Conservation (phyloP, 2,888 invertebrate species). For the Achlya flavicornis region DNA sequence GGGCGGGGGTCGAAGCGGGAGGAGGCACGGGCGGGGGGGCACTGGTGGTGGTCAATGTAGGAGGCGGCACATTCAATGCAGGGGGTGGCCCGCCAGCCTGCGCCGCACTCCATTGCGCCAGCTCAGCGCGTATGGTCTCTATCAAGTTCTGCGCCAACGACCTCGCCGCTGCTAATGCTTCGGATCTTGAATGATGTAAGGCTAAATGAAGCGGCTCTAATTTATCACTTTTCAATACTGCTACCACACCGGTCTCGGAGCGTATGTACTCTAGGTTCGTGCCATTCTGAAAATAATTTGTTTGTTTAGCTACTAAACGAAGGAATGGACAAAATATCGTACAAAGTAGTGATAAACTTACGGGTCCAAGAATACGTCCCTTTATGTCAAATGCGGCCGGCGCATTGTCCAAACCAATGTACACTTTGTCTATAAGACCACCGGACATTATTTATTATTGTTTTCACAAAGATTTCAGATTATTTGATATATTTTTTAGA, state of each 20-base stretch:
- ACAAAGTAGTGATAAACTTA: constrained; percentile 48
- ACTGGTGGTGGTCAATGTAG: constrained; percentile 63
- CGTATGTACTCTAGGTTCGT: constrained; percentile 90
- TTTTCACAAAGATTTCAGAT: constrained; percentile 34
- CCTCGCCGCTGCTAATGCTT: constrained; percentile 88
- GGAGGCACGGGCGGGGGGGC: constrained; percentile 65
- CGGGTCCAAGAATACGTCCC: constrained; percentile 88
- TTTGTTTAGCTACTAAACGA: constrained; percentile 14
- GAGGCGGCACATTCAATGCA: constrained; percentile 72
- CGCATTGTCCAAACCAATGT: constrained; percentile 90
- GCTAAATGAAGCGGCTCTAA: constrained; percentile 89
- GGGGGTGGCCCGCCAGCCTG: constrained; percentile 74
- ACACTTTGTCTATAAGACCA: constrained; percentile 87
- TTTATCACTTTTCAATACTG: constrained; percentile 88
- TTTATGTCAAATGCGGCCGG: constrained; percentile 90
- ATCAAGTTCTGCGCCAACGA: constrained; percentile 90
- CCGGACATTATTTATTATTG: constrained; percentile 68
- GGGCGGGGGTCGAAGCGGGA: constrained; percentile 59
- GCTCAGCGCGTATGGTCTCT: constrained; percentile 88
- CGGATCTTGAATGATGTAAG: constrained; percentile 88
- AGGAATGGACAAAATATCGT: neutral
- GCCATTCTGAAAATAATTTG: constrained; percentile 77
- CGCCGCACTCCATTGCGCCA: constrained; percentile 78
- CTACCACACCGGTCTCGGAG: constrained; percentile 90
- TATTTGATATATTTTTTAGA: constrained; percentile 42